These are phyloP conservation scores for Harpagifer antarcticus DNA, from an alignment of 2,797 vertebrate genomes.

Conservation along the genomic window DNA sequence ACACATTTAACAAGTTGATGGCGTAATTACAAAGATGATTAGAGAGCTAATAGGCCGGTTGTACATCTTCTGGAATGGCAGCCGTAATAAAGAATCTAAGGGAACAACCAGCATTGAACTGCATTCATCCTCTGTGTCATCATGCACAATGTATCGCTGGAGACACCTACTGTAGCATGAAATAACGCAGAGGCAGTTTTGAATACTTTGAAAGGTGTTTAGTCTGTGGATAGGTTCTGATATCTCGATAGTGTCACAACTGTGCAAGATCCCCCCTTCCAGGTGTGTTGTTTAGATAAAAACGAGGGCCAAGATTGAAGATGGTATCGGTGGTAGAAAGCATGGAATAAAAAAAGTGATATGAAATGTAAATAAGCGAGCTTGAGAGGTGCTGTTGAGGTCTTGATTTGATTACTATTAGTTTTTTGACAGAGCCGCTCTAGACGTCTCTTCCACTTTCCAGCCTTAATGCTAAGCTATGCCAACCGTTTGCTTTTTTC, in stretches of 20 bases:
- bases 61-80: slow-evolving; percentile 34
- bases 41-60: slow-evolving; percentile 37
- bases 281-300: too few species aligned
- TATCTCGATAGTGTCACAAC: too few species aligned
- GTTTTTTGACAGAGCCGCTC: neutral
- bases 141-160: too few species aligned
- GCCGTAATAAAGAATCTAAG: slow-evolving; percentile 35
- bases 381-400: neutral
- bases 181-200: too few species aligned
- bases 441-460: too few species aligned
- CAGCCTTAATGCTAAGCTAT: neutral
- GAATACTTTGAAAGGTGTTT: too few species aligned
- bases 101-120: neutral
- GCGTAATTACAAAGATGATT: slow-evolving; percentile 49
- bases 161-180: too few species aligned
- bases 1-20: slow-evolving; percentile 43
- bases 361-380: neutral
- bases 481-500: neutral
- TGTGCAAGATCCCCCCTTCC: too few species aligned
- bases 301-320: too few species aligned
- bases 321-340: too few species aligned
- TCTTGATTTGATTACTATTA: neutral
- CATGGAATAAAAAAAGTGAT: neutral
- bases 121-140: too few species aligned
- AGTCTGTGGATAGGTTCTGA: too few species aligned